Conservation (phyloP, 2,888 invertebrate species). For the Brenthis ino region DNA sequence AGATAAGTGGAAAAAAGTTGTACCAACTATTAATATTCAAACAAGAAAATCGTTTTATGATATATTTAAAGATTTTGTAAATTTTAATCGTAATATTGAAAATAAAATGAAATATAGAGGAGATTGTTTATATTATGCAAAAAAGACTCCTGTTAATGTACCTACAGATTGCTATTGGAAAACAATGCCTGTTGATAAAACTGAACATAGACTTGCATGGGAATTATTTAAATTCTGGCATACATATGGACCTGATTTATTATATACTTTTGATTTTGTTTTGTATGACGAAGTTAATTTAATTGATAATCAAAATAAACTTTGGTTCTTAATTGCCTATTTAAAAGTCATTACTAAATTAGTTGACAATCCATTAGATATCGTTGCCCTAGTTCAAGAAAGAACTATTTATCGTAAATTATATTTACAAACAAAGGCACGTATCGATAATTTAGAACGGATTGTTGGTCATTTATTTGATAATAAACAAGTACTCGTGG, state of each 20-base stretch:
- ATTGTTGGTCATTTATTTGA: too few species aligned
- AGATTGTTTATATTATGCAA: constrained; percentile 6
- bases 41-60: neutral
- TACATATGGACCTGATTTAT: constrained; percentile 11
- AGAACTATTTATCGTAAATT: neutral
- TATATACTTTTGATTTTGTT: constrained; percentile 11
- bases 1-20: too few species aligned
- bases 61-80: constrained; percentile 2
- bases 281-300: constrained; percentile 1
- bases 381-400: too few species aligned
- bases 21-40: too few species aligned
- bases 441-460: neutral
- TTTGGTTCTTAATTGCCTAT: too few species aligned
- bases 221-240: constrained; percentile 3
- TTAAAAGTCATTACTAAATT: too few species aligned
- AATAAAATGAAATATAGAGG: neutral
- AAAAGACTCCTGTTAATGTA: constrained; percentile 5
- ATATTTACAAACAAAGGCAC: constrained; percentile 9
- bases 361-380: neutral
- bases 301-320: constrained; percentile 1
- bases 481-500: too few species aligned
- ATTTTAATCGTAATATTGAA: neutral
- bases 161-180: constrained; percentile 8
- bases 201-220: too few species aligned
- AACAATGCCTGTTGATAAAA: neutral